Conservation (phyloP, 2,113 vertebrate genomes). For the Ploceus nigricollis region DNA sequence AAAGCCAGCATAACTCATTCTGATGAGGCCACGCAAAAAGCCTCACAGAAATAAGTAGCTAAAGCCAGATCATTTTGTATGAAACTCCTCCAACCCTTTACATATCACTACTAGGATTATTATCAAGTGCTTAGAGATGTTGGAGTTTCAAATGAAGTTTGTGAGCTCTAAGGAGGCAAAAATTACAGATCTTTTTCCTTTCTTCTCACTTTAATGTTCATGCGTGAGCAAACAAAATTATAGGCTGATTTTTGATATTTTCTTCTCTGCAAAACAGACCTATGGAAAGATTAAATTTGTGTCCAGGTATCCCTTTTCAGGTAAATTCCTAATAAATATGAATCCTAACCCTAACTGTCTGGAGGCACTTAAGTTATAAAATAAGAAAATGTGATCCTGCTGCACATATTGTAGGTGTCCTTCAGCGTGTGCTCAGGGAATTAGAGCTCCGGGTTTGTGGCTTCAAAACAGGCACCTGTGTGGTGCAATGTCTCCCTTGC, state of each 20-base stretch:
- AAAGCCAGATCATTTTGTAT: not conserved
- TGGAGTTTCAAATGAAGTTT: not conserved
- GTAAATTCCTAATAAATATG: not conserved
- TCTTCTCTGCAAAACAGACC: not conserved
- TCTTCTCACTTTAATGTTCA: not conserved
- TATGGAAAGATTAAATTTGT: not conserved
- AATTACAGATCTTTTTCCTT: not conserved
- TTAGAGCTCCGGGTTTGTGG: not conserved
- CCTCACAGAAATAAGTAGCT: slow-evolving; percentile 14
- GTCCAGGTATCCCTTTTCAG: not conserved
- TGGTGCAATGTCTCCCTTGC: not conserved
- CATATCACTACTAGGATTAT: not conserved
- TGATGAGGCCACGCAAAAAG: not conserved
- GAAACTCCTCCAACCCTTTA: not conserved
- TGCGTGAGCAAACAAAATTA: not conserved
- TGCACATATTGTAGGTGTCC: not conserved
- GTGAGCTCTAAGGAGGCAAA: not conserved
- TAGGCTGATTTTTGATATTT: not conserved
- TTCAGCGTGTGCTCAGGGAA: not conserved
- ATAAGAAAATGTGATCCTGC: not conserved
- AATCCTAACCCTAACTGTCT: not conserved
- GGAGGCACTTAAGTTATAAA: not conserved
- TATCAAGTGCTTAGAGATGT: not conserved
- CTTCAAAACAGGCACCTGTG: not conserved
- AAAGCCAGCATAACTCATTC: not conserved